Evolutionary conservation across 35 echinoderm and acorn worm genomes (phyloP), one percentile per base, ranked within the genome.

Genomic region (Stichopus chloronotus): DNA sequence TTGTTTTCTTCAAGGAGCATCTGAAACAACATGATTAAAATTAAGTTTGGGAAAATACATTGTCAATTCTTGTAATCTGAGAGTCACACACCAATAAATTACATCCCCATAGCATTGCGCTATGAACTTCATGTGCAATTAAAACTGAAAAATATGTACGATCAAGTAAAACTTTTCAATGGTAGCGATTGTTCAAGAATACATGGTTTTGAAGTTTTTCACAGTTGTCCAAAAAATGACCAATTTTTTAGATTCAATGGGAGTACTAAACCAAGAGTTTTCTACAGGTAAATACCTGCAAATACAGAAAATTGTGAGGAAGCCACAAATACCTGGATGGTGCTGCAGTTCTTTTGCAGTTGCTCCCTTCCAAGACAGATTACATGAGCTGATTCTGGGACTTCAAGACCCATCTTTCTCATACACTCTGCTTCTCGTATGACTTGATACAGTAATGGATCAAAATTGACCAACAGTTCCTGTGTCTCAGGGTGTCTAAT

Each of bases 351-450:
- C 25, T 94, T 91, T 53, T 96, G 95, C 24, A 98, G 93, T 88
- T 95, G 91, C 58, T 96, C 97, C 90, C 95, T 95, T 11, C 95
- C 93, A 25, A 98, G 79, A 58, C 92, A 94, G 61, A 98, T 94
- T 14, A 98, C 81, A 55, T 93, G 87, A 80, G 97, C 97, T 22
- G 97, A 93, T 57, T 96, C 93, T 79, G 97, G 96, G 20, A 98
- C 95, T n/a, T 98, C 97, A 59, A 98, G 69, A 11, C 92, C 97
- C 23, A 96, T 95, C 76, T 98, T 98, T 30, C 63, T 59, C 97
- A 98, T 95, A 55, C 97, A 98, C 78, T 94, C 93, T 23, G 97
- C 92, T 72, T 98, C 97, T 11, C 97, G 83, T 56, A 98, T 98
- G 53, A 98, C 94, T 92, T 98, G 97, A 52, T 91, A 94, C 19